These are phyloP conservation scores for Meriones psammophilus DNA, from an alignment of 2,797 vertebrate genomes.

Conservation along the genomic window DNA sequence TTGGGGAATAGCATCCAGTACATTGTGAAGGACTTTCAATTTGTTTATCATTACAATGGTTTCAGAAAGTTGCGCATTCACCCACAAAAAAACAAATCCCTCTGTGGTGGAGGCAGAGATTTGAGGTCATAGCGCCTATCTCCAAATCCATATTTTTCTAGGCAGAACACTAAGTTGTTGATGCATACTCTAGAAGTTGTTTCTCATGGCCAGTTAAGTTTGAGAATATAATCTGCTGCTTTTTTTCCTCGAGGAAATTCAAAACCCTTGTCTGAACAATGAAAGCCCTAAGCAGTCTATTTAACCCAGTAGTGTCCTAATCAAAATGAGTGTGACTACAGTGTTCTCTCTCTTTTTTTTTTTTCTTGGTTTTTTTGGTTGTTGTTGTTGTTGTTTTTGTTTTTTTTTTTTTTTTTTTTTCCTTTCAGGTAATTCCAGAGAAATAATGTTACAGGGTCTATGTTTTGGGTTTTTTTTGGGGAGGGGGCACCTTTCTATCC, in stretches of 20 bases:
- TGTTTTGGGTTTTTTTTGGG: neutral
- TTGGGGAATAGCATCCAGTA: neutral
- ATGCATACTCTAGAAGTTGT: neutral
- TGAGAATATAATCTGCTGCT: neutral
- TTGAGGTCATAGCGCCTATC: neutral
- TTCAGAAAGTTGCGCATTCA: neutral
- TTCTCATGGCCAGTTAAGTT: constrained; percentile 8
- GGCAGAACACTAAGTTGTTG: neutral
- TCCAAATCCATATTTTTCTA: neutral
- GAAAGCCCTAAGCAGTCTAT: neutral
- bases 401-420: neutral
- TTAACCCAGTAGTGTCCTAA: neutral
- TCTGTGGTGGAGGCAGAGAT: neutral
- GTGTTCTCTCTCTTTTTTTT: too few relatives aligned
- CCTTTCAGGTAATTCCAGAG: neutral
- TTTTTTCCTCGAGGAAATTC: constrained; percentile 55
- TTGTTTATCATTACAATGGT: neutral
- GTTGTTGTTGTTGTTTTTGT: neutral
- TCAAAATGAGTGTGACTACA: neutral
- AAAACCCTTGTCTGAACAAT: constrained; percentile 20
- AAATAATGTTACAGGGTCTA: neutral
- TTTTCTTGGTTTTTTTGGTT: neutral
- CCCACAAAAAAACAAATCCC: neutral
- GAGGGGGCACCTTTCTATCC: constrained; percentile 11
- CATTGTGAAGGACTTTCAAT: neutral